phyloP scores from a whole-genome alignment of 1,140 invertebrate genomes.

The Branchinecta lynchi region DNA sequence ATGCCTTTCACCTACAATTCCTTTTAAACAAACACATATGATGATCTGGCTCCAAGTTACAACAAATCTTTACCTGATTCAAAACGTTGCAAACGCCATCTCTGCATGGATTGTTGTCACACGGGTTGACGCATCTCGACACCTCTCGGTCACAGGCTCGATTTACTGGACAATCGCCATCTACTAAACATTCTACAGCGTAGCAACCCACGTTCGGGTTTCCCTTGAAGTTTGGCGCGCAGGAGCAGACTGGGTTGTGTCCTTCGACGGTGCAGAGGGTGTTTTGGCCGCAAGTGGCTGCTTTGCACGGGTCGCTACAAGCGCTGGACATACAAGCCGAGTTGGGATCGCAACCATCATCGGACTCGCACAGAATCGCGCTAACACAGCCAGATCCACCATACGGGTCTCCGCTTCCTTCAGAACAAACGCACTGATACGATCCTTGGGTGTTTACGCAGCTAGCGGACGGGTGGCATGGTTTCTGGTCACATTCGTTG shows the following conservation, averaged over 20 bases:
- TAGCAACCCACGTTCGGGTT: constrained; percentile 28
- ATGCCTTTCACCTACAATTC: no score
- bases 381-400: constrained; percentile 44
- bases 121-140: constrained; percentile 28
- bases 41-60: no score
- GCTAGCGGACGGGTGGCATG: constrained; percentile 58
- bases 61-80: constrained; percentile 27
- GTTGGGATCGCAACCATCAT: constrained; percentile 48
- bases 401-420: constrained; percentile 55
- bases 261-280: constrained; percentile 37
- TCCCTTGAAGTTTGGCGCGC: constrained; percentile 28
- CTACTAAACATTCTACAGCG: constrained; percentile 25
- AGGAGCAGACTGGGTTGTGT: constrained; percentile 48
- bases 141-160: constrained; percentile 24
- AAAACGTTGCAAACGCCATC: constrained; percentile 29
- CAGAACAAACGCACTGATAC: constrained; percentile 57
- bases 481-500: constrained; percentile 35
- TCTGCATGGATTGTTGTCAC: constrained; percentile 28
- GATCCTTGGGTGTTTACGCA: constrained; percentile 65
- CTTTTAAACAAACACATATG: no score
- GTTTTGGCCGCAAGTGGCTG: constrained; percentile 30
- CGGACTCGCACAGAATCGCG: constrained; percentile 49
- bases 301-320: constrained; percentile 56
- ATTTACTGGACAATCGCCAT: constrained; percentile 27
- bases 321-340: constrained; percentile 43